Base-by-base conservation (phyloP, 2,888 invertebrate genomes). In the Drosophila colorata region DNA sequence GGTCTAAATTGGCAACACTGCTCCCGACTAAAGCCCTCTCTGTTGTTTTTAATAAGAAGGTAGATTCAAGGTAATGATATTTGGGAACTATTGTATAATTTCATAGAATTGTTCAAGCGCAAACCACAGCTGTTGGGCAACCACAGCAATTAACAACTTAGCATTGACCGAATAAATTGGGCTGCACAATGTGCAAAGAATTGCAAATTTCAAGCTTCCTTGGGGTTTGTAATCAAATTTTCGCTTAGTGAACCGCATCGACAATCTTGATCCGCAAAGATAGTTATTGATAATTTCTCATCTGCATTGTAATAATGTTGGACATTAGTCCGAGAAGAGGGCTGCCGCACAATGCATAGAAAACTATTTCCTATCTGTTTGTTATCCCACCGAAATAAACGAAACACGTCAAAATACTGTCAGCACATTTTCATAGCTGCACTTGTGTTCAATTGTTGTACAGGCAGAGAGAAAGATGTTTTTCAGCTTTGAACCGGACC, bases 351-450 rank as follows among this genome's bases (percentile, higher is more conserved):
- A 53, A 43, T 53, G 52, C n/a, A n/a, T 11, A 18, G 18, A 1
- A 31, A 43, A 31, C 28, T 35, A 43, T 44, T 49, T 31, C 14
- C 11, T 9, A n/a, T 11, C 28, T 31, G 44, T n/a, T 31, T 73
- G 63, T 72, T 28, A 28, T 7, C 28, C 28, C 28, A 28, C 25
- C 7, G 25, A 25, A 25, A 25, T 25, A 70, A 63, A 69, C 58
- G 65, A 73, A 81, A 87, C 68, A 81, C 73, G 87, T 89, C 89
- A 87, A 85, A 85, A 89, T 74, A 78, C 86, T 71, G 81, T 81
- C 81, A 72, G 80, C 69, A 69, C 48, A 59, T 69, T 53, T 61
- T 40, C 28, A 18, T 13, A n/a, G 38, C 80, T 60, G 74, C 83
- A 80, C 79, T 81, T 82, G 80, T 86, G 59, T 13, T 38, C 61